Base-by-base conservation (phyloP, 2,113 vertebrate species). In the Mormyrus iriodes region DNA sequence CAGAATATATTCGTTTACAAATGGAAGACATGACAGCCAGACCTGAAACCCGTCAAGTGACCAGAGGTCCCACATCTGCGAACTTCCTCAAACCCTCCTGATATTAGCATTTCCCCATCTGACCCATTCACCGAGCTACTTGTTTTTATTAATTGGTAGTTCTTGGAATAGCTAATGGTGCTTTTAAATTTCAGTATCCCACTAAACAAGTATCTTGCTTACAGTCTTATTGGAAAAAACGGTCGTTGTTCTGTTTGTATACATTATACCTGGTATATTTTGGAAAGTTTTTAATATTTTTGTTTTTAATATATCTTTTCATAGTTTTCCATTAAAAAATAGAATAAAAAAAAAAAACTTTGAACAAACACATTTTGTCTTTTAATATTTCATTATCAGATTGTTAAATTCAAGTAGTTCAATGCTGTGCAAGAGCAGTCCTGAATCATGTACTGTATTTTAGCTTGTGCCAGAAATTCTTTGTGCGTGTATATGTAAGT, bases 41-140 rank as follows among this genome's bases (percentile, higher is more conserved):
- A 94, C 93, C 94, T 94, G 94, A 94, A 95, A 94, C 93, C 92
- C 93, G 91, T 79, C 85, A 69, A 90, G 92, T 89, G 88, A 89
- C 76, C 83, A n/a, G 91, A 83, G 24, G 73, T 93, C 91, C 90
- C 87, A 87, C 89, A 46, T 7, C 85, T 17, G 0, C 15, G 42
- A 19, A 46, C 44, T 49, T 48, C 44, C 42, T 44, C 39, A 21
- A n/a, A 39, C 7, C 39, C 21, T 46, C 44, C 44, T 46, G 31
- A 73, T 12, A 73, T 73, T 3, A 73, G 12, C 65, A 73, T 73
- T 73, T 73, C 27, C 65, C 31, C 65, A 73, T 73, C 27, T 35
- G 65, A 73, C 27, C 31, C 27, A 35, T 73, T 73, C 31, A 27
- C 27, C 13, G 12, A 69, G 65, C 8, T 73, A 73, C 65, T 73